Evolutionary conservation across 2,113 vertebrate genomes (phyloP).

Genomic region (Zootoca vivipara): DNA sequence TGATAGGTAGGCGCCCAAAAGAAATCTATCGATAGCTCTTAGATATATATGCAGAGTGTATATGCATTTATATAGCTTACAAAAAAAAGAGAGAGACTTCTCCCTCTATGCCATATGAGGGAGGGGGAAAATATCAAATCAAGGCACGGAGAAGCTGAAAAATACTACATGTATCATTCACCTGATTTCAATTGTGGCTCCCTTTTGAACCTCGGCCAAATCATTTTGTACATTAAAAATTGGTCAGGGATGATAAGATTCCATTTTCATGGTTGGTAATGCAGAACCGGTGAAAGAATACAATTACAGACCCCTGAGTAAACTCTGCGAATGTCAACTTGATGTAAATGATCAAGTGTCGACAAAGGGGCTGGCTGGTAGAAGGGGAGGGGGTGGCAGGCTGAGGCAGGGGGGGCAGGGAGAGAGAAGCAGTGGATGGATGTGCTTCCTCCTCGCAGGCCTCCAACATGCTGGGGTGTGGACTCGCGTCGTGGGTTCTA

Average conservation of each 20-base stretch:
- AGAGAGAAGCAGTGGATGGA: slow-evolving; percentile 43
- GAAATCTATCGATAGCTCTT: slow-evolving; percentile 31
- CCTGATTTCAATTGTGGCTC: slow-evolving; percentile 99
- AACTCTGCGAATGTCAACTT: slow-evolving; percentile 99
- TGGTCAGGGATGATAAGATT: slow-evolving; percentile 99
- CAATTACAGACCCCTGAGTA: slow-evolving; percentile 99
- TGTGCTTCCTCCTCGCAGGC: slow-evolving; percentile 18
- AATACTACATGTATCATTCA: slow-evolving; percentile 94
- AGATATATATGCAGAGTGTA: slow-evolving; percentile 50
- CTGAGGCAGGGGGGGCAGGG: slow-evolving; percentile 29
- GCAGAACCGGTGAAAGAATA: slow-evolving; percentile 99
- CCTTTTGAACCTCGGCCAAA: slow-evolving; percentile 97
- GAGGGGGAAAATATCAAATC: slow-evolving; percentile 75
- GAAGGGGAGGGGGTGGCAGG: slow-evolving; percentile 46
- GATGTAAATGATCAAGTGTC: slow-evolving; percentile 99
- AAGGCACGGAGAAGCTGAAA: slow-evolving; percentile 81
- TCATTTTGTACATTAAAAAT: slow-evolving; percentile 99
- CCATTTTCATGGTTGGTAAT: slow-evolving; percentile 99
- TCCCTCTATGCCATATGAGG: slow-evolving; percentile 62
- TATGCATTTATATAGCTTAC: slow-evolving; percentile 70
- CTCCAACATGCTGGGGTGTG: not conserved
- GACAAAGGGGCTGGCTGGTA: slow-evolving; percentile 75
- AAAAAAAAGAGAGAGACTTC: slow-evolving; percentile 53
- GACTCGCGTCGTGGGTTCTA: not conserved
- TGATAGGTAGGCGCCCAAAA: slow-evolving; percentile 71